Conservation (phyloP, 1,140 invertebrate species). For the Dendrolimus kikuchii region DNA sequence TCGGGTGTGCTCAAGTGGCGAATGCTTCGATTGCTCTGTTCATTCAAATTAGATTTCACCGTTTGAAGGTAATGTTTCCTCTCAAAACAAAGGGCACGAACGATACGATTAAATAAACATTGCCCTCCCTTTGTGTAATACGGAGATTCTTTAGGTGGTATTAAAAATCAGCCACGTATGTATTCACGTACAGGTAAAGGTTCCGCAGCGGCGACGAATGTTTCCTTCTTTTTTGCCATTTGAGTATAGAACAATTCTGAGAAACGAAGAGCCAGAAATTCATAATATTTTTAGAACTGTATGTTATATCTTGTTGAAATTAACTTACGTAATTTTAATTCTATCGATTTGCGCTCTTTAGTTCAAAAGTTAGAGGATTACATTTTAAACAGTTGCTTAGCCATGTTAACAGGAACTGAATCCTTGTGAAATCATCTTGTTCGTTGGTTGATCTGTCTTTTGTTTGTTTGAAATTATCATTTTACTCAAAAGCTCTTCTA, state of each 20-base stretch:
- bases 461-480: too few relatives aligned
- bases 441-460: too few relatives aligned
- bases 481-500: too few relatives aligned
- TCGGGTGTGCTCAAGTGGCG: conserved; percentile 7
- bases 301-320: background rate
- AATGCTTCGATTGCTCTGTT: conserved; percentile 16
- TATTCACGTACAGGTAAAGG: too few relatives aligned
- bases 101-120: conserved; percentile 27
- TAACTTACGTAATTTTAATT: too few relatives aligned
- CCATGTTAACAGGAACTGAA: too few relatives aligned
- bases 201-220: too few relatives aligned
- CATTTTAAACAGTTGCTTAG: too few relatives aligned
- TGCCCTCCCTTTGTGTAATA: conserved; percentile 9
- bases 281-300: background rate
- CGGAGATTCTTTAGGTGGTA: conserved; percentile 1
- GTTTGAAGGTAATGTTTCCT: conserved; percentile 21
- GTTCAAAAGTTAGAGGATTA: too few relatives aligned
- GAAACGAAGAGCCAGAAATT: too few relatives aligned
- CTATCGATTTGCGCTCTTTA: too few relatives aligned
- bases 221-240: background rate
- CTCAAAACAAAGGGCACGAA: conserved; percentile 21
- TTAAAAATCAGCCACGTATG: conserved; percentile 4
- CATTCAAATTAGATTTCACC: conserved; percentile 25
- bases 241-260: background rate
- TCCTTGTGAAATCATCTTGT: too few relatives aligned